Conservation (phyloP, 2,797 vertebrate species). For the Cottoperca gobio region DNA sequence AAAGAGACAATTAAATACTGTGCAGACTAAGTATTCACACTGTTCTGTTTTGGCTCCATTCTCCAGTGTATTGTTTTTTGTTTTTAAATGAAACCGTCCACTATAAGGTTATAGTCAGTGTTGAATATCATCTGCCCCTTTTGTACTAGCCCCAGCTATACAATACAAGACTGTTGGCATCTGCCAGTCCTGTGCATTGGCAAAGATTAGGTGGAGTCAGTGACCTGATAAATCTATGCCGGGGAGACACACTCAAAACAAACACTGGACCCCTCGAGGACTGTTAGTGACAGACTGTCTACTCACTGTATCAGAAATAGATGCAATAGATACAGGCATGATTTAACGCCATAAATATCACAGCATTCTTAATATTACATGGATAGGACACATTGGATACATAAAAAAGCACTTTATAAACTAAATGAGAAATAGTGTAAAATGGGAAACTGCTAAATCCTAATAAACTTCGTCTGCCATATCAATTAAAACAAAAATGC, state of each 20-base stretch:
- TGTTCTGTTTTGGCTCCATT: background rate
- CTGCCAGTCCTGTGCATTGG: background rate
- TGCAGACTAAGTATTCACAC: background rate
- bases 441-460: background rate
- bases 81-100: background rate
- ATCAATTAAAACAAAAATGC: conserved; percentile 4
- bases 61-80: background rate
- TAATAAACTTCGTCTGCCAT: background rate
- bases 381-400: background rate
- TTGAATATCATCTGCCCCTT: background rate
- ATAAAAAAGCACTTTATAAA: background rate
- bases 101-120: background rate
- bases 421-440: background rate
- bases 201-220: conserved; percentile 23
- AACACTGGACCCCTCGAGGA: conserved; percentile 21
- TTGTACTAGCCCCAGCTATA: no score
- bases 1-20: conserved; percentile 12
- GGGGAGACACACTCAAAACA: conserved; percentile 36
- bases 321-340: background rate
- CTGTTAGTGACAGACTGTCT: conserved; percentile 22
- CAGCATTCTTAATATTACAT: background rate
- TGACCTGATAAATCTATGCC: conserved; percentile 41
- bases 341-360: conserved; percentile 2
- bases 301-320: conserved; percentile 17
- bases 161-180: background rate